These are phyloP conservation scores for Homarus americanus DNA, from an alignment of 1,140 invertebrate species.

Conservation along the genomic window DNA sequence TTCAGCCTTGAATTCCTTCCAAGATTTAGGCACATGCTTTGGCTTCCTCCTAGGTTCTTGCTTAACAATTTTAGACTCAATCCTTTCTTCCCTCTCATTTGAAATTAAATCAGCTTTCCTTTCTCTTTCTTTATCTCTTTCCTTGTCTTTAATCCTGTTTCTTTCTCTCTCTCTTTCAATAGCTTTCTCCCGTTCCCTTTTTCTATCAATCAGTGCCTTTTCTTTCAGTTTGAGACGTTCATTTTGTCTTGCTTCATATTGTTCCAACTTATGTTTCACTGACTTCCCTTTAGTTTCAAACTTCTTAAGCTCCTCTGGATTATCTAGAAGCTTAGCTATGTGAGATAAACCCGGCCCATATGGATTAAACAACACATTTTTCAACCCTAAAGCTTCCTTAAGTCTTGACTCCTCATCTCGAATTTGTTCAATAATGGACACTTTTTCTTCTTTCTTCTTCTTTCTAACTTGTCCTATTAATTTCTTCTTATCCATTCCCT, in stretches of 20 bases:
- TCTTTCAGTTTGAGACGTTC: constrained; percentile 18
- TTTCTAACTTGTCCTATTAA: constrained; percentile 15
- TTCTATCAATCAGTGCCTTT: constrained; percentile 18
- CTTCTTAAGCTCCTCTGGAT: constrained; percentile 63
- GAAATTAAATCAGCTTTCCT: constrained; percentile 11
- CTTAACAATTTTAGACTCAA: background rate
- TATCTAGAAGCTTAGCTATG: constrained; percentile 62
- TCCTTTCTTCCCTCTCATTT: background rate
- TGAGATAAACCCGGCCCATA: constrained; percentile 59
- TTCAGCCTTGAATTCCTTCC: constrained; percentile 59
- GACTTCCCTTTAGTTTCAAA: constrained; percentile 61
- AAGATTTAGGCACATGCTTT: constrained; percentile 32
- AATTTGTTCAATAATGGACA: constrained; percentile 70
- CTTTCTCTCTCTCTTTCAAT: constrained; percentile 1
- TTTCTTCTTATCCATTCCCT: constrained; percentile 24
- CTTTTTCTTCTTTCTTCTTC: constrained; percentile 73
- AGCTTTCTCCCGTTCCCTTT: constrained; percentile 36
- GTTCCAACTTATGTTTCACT: constrained; percentile 40
- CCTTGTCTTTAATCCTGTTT: constrained; percentile 16
- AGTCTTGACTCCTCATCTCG: constrained; percentile 59
- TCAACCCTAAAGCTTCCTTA: constrained; percentile 62
- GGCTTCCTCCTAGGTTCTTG: constrained; percentile 33
- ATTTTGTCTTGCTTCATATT: constrained; percentile 43
- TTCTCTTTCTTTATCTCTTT: constrained; percentile 25
- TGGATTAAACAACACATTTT: constrained; percentile 67